Conservation (phyloP, 2,797 vertebrate genomes). For the Dermochelys coriacea region DNA sequence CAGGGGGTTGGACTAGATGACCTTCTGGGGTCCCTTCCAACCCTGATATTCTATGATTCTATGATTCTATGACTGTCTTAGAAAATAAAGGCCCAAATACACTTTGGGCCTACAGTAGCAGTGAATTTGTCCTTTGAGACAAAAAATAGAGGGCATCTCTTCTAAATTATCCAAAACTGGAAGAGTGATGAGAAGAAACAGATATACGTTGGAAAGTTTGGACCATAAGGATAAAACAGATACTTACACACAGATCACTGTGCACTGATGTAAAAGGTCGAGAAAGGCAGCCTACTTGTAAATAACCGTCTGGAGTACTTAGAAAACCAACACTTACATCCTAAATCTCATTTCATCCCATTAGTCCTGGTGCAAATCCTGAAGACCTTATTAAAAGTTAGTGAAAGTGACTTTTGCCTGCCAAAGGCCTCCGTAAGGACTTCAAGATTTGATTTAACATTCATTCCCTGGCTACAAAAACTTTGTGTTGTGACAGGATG, state of each 20-base stretch:
- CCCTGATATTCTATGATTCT: too few relatives aligned
- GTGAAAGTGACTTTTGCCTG: background rate
- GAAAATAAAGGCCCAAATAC: background rate
- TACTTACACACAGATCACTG: background rate
- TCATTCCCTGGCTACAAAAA: background rate
- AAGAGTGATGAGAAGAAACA: rapidly evolving
- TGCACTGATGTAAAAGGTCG: background rate
- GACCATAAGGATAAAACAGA: background rate
- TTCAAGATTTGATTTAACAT: background rate
- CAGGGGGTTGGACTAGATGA: too few relatives aligned
- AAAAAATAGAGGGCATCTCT: background rate
- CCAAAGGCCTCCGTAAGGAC: background rate
- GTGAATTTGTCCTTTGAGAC: background rate
- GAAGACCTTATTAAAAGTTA: background rate
- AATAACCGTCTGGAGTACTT: background rate
- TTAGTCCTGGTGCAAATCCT: background rate
- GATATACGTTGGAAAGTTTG: background rate
- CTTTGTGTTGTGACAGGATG: background rate
- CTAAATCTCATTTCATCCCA: background rate
- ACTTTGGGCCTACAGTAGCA: background rate
- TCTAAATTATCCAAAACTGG: background rate
- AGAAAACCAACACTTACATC: background rate
- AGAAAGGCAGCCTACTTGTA: background rate
- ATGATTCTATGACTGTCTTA: background rate
- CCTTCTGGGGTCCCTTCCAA: too few relatives aligned